Conservation (phyloP, 2,888 invertebrate genomes). For the Rosalia funebris region DNA sequence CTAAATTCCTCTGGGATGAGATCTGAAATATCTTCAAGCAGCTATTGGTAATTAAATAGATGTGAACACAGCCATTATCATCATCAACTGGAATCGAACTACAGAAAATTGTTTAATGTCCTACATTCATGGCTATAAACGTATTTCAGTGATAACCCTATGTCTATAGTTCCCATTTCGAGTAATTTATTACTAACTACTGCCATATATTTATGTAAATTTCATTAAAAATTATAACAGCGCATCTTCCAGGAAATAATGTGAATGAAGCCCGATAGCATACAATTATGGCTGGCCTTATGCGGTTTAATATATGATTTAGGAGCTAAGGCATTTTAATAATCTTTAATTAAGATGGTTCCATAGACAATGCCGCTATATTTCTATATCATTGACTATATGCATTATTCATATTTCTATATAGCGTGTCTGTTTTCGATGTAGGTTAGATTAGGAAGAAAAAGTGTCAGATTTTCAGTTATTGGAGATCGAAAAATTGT, state of each 20-base stretch:
- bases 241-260: slow-evolving; percentile 16
- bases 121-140: slow-evolving; percentile 10
- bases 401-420: no score
- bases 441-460: no score
- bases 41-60: no score
- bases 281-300: slow-evolving; percentile 11
- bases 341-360: slow-evolving; percentile 8
- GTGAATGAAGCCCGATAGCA: slow-evolving; percentile 9
- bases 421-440: no score
- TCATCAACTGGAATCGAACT: background rate
- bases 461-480: no score
- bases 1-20: no score
- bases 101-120: background rate
- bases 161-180: slow-evolving; percentile 17
- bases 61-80: no score
- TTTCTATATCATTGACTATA: no score
- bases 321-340: slow-evolving; percentile 14
- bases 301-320: slow-evolving; percentile 16
- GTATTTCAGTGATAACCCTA: slow-evolving; percentile 14
- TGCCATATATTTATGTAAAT: slow-evolving; percentile 7
- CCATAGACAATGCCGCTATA: no score
- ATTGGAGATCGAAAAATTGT: no score
- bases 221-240: background rate
- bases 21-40: no score
- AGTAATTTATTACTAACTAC: slow-evolving; percentile 14